These are phyloP conservation scores for Goniozus legneri DNA, from an alignment of 1,140 invertebrate species.

Conservation along the genomic window DNA sequence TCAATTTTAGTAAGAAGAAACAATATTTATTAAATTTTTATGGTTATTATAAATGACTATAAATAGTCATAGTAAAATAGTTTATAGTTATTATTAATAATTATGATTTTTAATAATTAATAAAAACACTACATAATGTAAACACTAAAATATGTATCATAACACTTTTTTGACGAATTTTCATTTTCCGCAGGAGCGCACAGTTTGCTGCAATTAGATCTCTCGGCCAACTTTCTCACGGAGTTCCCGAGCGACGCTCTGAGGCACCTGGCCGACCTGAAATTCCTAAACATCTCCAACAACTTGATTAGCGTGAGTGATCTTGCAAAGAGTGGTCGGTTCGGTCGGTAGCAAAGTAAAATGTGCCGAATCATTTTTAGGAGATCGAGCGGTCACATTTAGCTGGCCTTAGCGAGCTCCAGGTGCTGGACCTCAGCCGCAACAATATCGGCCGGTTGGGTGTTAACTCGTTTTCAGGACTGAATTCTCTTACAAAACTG, in stretches of 20 bases:
- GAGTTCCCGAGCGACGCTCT: conserved; percentile 76
- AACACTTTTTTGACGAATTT: conserved; percentile 11
- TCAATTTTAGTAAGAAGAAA: no score
- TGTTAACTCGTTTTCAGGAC: conserved; percentile 72
- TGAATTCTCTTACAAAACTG: conserved; percentile 67
- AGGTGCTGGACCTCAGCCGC: conserved; percentile 77
- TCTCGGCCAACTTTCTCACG: conserved; percentile 80
- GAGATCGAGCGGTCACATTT: conserved; percentile 68
- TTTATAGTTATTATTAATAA: no score
- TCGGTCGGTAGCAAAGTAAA: no score
- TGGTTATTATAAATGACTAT: no score
- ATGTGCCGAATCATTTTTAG: no score
- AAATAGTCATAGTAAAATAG: no score
- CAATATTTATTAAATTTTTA: no score
- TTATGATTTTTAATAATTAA: no score
- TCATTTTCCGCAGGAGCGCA: conserved; percentile 57
- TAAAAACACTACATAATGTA: no score
- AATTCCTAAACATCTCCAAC: conserved; percentile 74
- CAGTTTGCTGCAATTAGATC: conserved; percentile 71
- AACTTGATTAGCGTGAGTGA: conserved; percentile 78
- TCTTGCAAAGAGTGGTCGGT: no score
- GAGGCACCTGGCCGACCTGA: conserved; percentile 65
- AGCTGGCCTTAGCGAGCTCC: conserved; percentile 61
- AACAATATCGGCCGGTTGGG: conserved; percentile 80
- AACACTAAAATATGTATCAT: no score